Conservation (phyloP, 2,113 vertebrate genomes). For the Phylloscopus trochiloides region DNA sequence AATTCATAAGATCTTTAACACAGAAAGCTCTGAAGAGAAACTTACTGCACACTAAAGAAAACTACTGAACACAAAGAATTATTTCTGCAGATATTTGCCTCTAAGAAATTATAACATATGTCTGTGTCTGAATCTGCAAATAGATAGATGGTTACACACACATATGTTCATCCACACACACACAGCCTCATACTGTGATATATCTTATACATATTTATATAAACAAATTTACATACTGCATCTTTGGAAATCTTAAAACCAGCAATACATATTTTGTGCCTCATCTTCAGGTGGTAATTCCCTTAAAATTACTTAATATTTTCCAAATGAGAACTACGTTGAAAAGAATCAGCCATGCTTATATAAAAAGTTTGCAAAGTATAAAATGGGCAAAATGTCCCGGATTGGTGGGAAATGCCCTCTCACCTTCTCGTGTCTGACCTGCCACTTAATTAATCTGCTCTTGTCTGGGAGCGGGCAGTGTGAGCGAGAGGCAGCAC, state of each 20-base stretch:
- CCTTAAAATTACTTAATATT: background rate
- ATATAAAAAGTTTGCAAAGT: slow-evolving; percentile 58
- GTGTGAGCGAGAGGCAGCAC: slow-evolving; percentile 62
- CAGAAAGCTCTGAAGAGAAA: slow-evolving; percentile 21
- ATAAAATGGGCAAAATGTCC: slow-evolving; percentile 53
- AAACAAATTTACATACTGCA: slow-evolving; percentile 64
- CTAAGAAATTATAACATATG: slow-evolving; percentile 57
- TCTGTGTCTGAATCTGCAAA: slow-evolving; percentile 62
- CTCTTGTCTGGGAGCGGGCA: slow-evolving; percentile 69
- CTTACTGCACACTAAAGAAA: slow-evolving; percentile 12
- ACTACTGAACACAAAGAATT: slow-evolving; percentile 43
- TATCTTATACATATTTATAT: slow-evolving; percentile 64
- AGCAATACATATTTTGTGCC: background rate
- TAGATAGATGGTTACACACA: slow-evolving; percentile 51
- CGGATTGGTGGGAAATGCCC: slow-evolving; percentile 73
- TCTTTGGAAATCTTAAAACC: background rate
- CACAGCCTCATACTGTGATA: slow-evolving; percentile 32
- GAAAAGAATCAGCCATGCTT: background rate
- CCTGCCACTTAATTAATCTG: slow-evolving; percentile 78
- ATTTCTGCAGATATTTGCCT: slow-evolving; percentile 54
- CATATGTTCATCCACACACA: slow-evolving; percentile 52
- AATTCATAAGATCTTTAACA: slow-evolving; percentile 8
- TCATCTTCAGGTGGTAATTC: background rate
- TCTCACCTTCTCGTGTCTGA: slow-evolving; percentile 76
- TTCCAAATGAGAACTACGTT: background rate